Percentiles rank a stretch among this genome's conserved stretches.
These are phyloP conservation scores for Mus minutoides DNA, from an alignment of 2,797 vertebrate species.

Conservation along the genomic window DNA sequence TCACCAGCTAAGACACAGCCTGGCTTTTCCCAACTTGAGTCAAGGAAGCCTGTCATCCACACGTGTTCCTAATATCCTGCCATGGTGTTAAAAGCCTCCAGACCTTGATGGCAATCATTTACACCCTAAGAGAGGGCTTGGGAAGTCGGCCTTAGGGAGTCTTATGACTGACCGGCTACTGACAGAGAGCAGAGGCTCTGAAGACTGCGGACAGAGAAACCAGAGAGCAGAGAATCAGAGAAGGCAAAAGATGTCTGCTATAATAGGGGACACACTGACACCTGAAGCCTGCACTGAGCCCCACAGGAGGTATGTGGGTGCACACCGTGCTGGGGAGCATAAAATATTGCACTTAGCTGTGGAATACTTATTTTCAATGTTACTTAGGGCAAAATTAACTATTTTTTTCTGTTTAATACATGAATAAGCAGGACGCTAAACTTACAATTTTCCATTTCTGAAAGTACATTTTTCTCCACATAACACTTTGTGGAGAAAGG, in stretches of 20 bases:
- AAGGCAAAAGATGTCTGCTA: neutral
- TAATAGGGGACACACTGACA: neutral
- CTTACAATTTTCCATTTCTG: neutral
- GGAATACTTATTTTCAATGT: neutral
- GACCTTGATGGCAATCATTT: neutral
- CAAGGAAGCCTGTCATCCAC: neutral
- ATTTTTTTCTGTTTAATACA: neutral
- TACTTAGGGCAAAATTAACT: neutral
- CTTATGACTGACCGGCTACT: neutral
- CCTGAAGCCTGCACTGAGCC: neutral
- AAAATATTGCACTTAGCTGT: neutral
- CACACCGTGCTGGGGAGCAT: neutral
- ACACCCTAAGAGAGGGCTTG: neutral
- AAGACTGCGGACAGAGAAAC: neutral
- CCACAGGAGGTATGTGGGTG: neutral
- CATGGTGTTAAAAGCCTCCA: neutral
- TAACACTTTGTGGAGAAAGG: neutral
- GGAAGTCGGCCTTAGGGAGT: neutral
- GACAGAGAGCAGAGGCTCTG: neutral
- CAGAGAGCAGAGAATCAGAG: neutral
- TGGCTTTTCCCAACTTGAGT: neutral
- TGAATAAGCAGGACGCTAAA: slow-evolving; percentile 30
- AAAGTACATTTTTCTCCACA: neutral
- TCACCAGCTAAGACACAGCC: neutral
- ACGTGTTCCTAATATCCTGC: neutral